These are phyloP conservation scores for Taenioides sp. DNA, from an alignment of 2,797 vertebrate genomes.

Conservation along the genomic window DNA sequence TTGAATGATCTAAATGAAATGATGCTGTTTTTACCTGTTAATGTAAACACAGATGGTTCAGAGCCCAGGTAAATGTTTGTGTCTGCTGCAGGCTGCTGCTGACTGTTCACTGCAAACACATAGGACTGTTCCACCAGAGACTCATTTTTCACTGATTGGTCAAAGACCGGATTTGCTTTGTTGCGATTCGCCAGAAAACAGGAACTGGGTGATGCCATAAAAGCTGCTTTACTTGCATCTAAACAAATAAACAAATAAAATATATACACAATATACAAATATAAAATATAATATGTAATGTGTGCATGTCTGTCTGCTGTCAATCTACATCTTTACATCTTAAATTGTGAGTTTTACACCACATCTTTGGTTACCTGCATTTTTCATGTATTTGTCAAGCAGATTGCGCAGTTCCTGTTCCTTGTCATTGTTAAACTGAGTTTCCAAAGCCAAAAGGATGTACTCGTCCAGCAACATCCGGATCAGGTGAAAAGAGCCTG, in stretches of 20 bases:
- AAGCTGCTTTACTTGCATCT: conserved; percentile 96
- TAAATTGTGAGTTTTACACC: neutral
- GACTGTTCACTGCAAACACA: conserved; percentile 75
- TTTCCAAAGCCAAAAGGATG: conserved; percentile 95
- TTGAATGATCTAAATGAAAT: neutral
- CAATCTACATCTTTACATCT: neutral
- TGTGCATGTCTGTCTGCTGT: neutral
- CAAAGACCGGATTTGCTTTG: conserved; percentile 74
- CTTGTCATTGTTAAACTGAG: conserved; percentile 98
- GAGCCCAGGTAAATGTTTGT: conserved; percentile 75
- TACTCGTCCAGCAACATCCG: conserved; percentile 99
- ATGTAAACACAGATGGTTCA: conserved; percentile 74
- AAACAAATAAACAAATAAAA: conserved; percentile 22
- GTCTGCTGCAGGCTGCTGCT: conserved; percentile 75
- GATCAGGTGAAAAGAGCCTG: conserved; percentile 97
- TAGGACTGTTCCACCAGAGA: conserved; percentile 81
- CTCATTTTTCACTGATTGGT: conserved; percentile 91
- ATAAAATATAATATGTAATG: neutral
- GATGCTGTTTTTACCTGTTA: conserved; percentile 77
- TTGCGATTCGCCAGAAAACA: conserved; percentile 96
- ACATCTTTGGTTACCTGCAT: conserved; percentile 81
- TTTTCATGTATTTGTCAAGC: conserved; percentile 98
- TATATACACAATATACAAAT: neutral
- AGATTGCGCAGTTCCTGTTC: conserved; percentile 97
- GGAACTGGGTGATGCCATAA: conserved; percentile 95